Percentiles rank a stretch among this genome's conserved stretches.
Conservation (phyloP, 2,797 vertebrate species). For the Phataginus tetradactyla region DNA sequence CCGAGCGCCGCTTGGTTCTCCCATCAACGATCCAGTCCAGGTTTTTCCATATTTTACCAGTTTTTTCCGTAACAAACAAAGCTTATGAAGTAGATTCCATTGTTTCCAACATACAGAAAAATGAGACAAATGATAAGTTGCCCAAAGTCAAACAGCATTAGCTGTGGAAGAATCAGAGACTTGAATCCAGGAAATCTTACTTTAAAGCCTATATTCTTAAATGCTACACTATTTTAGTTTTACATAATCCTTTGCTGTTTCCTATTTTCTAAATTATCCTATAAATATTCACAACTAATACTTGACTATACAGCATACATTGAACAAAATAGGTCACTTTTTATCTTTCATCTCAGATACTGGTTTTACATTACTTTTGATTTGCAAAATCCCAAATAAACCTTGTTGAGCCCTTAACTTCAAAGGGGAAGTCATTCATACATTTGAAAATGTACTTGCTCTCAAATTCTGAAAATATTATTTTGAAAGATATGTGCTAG, state of each 20-base stretch:
- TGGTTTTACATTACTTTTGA: background rate
- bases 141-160: background rate
- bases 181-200: background rate
- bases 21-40: too few relatives aligned
- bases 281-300: background rate
- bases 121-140: background rate
- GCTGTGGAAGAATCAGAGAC: background rate
- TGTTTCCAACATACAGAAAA: background rate
- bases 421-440: background rate
- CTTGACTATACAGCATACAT: background rate
- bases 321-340: background rate
- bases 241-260: background rate
- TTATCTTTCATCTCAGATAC: background rate
- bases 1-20: too few relatives aligned
- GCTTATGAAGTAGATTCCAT: background rate
- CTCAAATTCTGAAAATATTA: background rate
- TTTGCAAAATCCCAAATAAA: background rate
- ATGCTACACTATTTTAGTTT: background rate
- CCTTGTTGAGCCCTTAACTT: background rate
- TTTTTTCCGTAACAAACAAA: background rate
- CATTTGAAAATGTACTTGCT: background rate
- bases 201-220: background rate
- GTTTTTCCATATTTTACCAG: too few relatives aligned
- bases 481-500: background rate
- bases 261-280: background rate